These are phyloP conservation scores for Rotaria macrura DNA, from an alignment of 2,888 invertebrate genomes.

Conservation along the genomic window DNA sequence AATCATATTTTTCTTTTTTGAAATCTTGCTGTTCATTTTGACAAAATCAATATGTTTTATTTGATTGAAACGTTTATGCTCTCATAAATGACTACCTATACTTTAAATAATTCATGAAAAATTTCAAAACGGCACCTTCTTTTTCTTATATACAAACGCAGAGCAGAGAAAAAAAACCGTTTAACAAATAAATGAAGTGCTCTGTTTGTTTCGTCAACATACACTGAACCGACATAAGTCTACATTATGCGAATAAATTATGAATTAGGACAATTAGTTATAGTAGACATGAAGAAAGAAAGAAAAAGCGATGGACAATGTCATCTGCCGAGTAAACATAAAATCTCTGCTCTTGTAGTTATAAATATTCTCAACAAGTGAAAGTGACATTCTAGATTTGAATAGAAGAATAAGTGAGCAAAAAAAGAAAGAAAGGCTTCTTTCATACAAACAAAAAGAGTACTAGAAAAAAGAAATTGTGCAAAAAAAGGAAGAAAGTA, in stretches of 20 bases:
- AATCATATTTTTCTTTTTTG: neutral
- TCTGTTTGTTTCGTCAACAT: neutral
- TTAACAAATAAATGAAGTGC: neutral
- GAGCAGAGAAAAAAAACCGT: neutral
- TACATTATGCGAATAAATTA: constrained; percentile 6
- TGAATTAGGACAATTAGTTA: neutral
- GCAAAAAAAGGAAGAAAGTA: neutral
- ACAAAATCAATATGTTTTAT: neutral
- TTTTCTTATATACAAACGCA: neutral
- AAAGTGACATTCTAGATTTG: constrained; percentile 5
- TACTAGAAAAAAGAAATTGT: neutral
- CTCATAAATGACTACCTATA: neutral
- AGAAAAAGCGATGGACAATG: neutral
- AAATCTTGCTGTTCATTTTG: neutral
- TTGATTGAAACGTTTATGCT: neutral
- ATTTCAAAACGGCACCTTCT: neutral
- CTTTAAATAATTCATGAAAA: neutral
- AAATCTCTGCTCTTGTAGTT: neutral
- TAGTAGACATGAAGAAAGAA: neutral
- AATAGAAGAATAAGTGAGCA: constrained; percentile 7
- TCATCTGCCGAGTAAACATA: constrained; percentile 3
- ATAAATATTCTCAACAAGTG: neutral
- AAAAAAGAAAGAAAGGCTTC: neutral
- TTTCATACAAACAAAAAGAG: neutral
- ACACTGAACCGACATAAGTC: neutral